A percentile compares a stretch with the other conserved stretches of the same genome.
Evolutionary conservation across 2,888 invertebrate genomes (phyloP).

Genomic region (Orthonychiurus folsomi): DNA sequence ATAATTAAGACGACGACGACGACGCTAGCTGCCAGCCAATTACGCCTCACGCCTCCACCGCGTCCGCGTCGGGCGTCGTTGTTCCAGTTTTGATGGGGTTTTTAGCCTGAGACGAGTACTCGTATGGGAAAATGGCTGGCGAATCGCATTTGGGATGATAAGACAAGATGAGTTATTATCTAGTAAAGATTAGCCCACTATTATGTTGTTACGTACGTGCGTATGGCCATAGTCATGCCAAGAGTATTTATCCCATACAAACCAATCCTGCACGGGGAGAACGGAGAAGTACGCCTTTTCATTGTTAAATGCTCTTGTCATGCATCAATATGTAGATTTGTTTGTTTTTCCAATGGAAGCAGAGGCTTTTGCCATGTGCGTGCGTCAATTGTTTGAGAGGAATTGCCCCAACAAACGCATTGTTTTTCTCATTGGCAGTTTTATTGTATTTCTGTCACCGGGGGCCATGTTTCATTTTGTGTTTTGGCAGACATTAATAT

Average conservation of each 20-base stretch:
- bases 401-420: background rate
- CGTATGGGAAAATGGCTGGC: too few relatives aligned
- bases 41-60: too few relatives aligned
- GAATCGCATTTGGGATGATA: background rate
- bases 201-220: background rate
- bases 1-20: too few relatives aligned
- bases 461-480: background rate
- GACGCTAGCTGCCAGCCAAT: too few relatives aligned
- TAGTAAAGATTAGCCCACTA: constrained; percentile 11
- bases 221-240: background rate
- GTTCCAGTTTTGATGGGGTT: too few relatives aligned
- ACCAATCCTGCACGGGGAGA: background rate
- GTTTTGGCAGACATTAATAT: background rate
- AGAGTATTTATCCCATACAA: background rate
- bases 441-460: background rate
- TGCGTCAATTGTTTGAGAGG: background rate
- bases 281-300: background rate
- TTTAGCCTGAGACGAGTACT: too few relatives aligned
- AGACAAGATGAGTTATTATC: constrained; percentile 11
- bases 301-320: background rate
- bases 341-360: background rate
- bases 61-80: too few relatives aligned
- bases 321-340: background rate
- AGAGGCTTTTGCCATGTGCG: background rate
- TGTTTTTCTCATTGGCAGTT: background rate